phyloP scores from a whole-genome alignment of 2,888 invertebrate species.

The Uloborus plumipes region DNA sequence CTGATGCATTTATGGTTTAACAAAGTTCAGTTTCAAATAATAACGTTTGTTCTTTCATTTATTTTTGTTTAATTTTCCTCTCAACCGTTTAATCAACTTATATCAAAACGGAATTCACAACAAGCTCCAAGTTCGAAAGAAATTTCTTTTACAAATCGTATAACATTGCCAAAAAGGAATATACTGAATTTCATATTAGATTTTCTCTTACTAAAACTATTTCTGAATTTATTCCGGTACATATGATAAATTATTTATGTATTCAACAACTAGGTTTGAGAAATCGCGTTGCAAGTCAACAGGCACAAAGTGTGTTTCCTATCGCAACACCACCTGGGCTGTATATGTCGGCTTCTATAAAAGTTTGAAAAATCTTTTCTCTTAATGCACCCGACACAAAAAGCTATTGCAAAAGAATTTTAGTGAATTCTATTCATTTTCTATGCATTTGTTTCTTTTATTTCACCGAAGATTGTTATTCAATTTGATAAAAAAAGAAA shows the following conservation, averaged over 20 bases:
- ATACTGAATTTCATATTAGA: slow-evolving; percentile 22
- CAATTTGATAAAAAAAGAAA: no score
- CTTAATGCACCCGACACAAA: slow-evolving; percentile 22
- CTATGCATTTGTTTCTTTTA: slow-evolving; percentile 2
- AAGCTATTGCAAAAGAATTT: slow-evolving; percentile 21
- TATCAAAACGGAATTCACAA: no score
- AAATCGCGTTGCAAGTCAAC: slow-evolving; percentile 38
- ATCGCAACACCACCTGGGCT: no score
- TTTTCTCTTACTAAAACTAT: slow-evolving; percentile 22
- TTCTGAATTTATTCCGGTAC: slow-evolving; percentile 19
- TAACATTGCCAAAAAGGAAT: slow-evolving; percentile 5
- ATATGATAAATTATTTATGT: slow-evolving; percentile 36
- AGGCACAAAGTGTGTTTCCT: neutral
- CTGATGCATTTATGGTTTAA: no score
- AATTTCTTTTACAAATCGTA: no score
- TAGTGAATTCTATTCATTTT: slow-evolving; percentile 6
- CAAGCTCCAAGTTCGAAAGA: no score
- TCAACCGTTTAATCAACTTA: no score
- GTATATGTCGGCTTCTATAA: neutral
- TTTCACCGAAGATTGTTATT: no score
- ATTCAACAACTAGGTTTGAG: slow-evolving; percentile 27
- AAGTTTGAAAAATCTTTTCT: slow-evolving; percentile 20
- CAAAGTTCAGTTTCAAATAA: no score
- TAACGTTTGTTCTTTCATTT: no score
- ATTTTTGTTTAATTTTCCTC: no score